Percentiles rank a stretch among this genome's conserved stretches.
Evolutionary conservation across 2,113 vertebrate species (phyloP).

Genomic region (Pangasianodon gigas): DNA sequence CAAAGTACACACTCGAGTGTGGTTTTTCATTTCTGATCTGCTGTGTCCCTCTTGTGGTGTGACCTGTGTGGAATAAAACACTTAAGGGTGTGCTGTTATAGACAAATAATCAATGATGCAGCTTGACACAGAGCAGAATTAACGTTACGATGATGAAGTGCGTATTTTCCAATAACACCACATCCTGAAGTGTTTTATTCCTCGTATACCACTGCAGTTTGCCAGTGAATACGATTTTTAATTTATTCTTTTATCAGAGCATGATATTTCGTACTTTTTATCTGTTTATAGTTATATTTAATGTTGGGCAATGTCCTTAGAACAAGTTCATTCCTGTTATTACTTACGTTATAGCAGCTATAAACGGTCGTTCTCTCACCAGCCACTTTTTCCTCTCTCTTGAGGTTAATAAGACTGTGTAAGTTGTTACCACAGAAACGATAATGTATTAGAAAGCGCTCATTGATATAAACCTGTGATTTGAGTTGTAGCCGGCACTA

Average conservation of each 20-base stretch:
- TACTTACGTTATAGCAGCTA: not conserved
- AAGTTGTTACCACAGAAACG: too few species aligned
- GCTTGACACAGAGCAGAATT: not conserved
- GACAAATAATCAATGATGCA: not conserved
- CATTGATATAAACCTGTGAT: not conserved
- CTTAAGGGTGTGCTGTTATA: not conserved
- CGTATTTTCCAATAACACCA: not conserved
- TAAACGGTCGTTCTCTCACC: too few species aligned
- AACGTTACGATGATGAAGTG: not conserved
- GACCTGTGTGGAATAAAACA: not conserved
- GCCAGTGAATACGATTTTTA: not conserved
- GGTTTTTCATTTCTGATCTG: not conserved
- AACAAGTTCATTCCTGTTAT: not conserved
- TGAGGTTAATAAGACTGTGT: too few species aligned
- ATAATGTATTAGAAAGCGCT: not conserved
- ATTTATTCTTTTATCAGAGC: not conserved
- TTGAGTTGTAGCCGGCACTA: not conserved
- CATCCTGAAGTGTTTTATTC: not conserved
- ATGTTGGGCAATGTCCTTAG: not conserved
- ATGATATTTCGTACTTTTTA: not conserved
- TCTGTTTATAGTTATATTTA: not conserved
- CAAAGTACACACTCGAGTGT: not conserved
- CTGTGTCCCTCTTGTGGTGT: constrained; percentile 16
- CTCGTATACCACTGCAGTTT: not conserved
- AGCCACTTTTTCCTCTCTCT: too few species aligned